phyloP scores from a whole-genome alignment of 1,140 invertebrate genomes.

The silkworm (Bombyx mori) region ASM3026992v2 NC_085116.1:8238501-8239000 shows the following conservation, averaged over 20 bases:
- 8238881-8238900: constrained; percentile 12
- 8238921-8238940: constrained; percentile 14
- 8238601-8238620: constrained; percentile 63
- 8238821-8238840: constrained; percentile 16
- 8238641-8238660: constrained; percentile 70
- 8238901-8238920: constrained; percentile 12
- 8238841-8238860: constrained; percentile 22
- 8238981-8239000: too few species aligned
- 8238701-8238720: constrained; percentile 64
- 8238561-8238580: constrained; percentile 64
- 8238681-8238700: constrained; percentile 56
- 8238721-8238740: constrained; percentile 60
- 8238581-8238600: constrained; percentile 67
- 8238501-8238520: constrained; percentile 62
- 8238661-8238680: constrained; percentile 63
- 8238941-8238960: neutral
- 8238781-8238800: constrained; percentile 40
- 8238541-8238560: constrained; percentile 67
- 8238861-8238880: constrained; percentile 19
- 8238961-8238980: too few species aligned
- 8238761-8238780: constrained; percentile 40
- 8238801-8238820: constrained; percentile 33
- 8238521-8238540: constrained; percentile 69
- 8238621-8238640: constrained; percentile 70
- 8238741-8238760: constrained; percentile 54